Percentiles rank a stretch among this genome's conserved stretches.
phyloP scores from a whole-genome alignment of 2,797 vertebrate species.

The Adelosebastes latens region DNA sequence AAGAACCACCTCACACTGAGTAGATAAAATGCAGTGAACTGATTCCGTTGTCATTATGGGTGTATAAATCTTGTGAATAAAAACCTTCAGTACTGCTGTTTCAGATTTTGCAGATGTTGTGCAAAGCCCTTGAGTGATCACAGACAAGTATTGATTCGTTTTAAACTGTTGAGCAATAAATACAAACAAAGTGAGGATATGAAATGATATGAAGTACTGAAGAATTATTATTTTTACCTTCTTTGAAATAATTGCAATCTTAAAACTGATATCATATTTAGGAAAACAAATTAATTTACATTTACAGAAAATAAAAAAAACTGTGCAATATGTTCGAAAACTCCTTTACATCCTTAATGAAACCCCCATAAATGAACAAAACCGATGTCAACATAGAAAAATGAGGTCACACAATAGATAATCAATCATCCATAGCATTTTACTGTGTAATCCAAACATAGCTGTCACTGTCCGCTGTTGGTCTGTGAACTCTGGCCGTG shows the following conservation, averaged over 20 bases:
- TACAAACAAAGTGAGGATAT: background rate
- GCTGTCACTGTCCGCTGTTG: slow-evolving; percentile 6
- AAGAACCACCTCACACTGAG: slow-evolving; percentile 22
- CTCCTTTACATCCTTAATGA: background rate
- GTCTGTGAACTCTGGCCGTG: slow-evolving; percentile 30
- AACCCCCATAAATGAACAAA: background rate
- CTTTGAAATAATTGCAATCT: background rate
- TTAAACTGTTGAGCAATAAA: background rate
- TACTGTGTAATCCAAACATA: slow-evolving; percentile 23
- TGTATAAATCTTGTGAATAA: slow-evolving; percentile 25
- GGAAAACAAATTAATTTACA: background rate
- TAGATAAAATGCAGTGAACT: background rate
- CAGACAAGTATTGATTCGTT: background rate
- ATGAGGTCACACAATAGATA: background rate
- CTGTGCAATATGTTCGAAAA: background rate
- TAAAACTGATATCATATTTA: background rate
- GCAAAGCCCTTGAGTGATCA: background rate
- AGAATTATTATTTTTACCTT: background rate
- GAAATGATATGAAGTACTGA: background rate
- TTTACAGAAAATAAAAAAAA: background rate
- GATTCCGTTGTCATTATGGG: background rate
- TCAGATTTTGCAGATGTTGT: slow-evolving; percentile 23
- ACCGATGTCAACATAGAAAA: background rate
- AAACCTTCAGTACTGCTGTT: background rate
- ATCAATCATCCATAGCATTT: background rate